These are phyloP conservation scores for Cariama cristata DNA, from an alignment of 2,113 vertebrate genomes.

Conservation along the genomic window DNA sequence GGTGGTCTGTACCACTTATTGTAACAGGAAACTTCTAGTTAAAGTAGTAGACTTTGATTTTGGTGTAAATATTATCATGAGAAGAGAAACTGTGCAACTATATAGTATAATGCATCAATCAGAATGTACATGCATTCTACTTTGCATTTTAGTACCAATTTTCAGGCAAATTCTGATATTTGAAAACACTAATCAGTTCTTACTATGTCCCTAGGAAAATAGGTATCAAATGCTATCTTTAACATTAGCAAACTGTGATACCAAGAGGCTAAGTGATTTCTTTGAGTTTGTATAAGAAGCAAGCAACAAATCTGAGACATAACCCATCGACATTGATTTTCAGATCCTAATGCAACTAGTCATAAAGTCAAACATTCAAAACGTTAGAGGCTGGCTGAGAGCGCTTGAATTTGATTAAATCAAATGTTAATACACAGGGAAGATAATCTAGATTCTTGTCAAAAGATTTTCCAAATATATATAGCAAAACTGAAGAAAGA, in stretches of 20 bases:
- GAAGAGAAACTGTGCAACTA: neutral
- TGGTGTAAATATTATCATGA: neutral
- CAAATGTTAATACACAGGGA: neutral
- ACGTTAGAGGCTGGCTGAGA: neutral
- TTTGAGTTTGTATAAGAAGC: neutral
- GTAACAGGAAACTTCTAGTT: neutral
- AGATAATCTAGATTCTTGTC: neutral
- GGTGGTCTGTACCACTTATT: neutral
- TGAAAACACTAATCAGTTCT: neutral
- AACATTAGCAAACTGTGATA: neutral
- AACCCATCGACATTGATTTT: neutral
- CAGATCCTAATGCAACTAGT: neutral
- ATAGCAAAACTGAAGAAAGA: neutral
- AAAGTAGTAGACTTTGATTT: neutral
- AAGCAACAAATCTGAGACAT: neutral
- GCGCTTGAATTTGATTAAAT: neutral
- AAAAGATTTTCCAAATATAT: neutral
- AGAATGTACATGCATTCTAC: rapidly evolving
- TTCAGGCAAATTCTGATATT: neutral
- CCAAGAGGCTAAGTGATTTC: neutral
- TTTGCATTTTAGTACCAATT: neutral
- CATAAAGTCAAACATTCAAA: neutral
- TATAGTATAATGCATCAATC: neutral
- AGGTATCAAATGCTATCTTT: neutral
- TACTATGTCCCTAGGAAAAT: neutral